Evolutionary conservation across 2,113 vertebrate species (phyloP).

Genomic region (Gadus macrocephalus): DNA sequence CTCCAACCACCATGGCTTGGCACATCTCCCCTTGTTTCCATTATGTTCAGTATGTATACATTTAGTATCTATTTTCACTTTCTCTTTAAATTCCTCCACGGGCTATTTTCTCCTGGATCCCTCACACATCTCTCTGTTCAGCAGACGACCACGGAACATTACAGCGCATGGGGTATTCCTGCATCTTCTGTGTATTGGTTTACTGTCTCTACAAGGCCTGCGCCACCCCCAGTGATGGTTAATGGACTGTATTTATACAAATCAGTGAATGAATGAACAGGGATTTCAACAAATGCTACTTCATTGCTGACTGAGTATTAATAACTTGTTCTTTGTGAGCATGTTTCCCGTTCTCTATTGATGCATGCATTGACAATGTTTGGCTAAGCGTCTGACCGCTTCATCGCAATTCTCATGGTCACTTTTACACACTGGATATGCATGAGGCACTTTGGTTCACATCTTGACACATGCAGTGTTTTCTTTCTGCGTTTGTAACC

Average conservation of each 20-base stretch:
- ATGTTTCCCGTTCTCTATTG: constrained; percentile 61
- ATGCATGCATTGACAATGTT: constrained; percentile 59
- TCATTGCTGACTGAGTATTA: constrained; percentile 66
- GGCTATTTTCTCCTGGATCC: too few relatives aligned
- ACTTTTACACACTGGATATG: constrained; percentile 49
- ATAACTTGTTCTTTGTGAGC: constrained; percentile 52
- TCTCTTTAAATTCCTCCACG: too few relatives aligned
- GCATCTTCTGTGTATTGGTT: constrained; percentile 8
- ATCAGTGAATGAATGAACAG: constrained; percentile 48
- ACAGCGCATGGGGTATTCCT: too few relatives aligned
- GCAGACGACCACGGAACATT: too few relatives aligned
- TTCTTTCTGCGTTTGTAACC: constrained; percentile 18
- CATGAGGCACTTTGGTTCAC: not conserved
- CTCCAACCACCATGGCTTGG: too few relatives aligned
- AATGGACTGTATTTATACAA: constrained; percentile 54
- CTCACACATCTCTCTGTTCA: constrained; percentile 30
- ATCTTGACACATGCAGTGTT: constrained; percentile 39
- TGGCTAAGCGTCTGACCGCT: constrained; percentile 58
- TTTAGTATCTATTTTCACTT: constrained; percentile 3
- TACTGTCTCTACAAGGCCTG: constrained; percentile 34
- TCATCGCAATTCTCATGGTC: constrained; percentile 48
- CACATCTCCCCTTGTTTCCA: too few relatives aligned
- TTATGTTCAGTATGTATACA: not conserved
- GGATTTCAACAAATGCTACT: constrained; percentile 51
- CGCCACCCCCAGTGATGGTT: constrained; percentile 20